These are phyloP conservation scores for Zeus faber DNA, from an alignment of 2,113 vertebrate genomes.

Conservation along the genomic window DNA sequence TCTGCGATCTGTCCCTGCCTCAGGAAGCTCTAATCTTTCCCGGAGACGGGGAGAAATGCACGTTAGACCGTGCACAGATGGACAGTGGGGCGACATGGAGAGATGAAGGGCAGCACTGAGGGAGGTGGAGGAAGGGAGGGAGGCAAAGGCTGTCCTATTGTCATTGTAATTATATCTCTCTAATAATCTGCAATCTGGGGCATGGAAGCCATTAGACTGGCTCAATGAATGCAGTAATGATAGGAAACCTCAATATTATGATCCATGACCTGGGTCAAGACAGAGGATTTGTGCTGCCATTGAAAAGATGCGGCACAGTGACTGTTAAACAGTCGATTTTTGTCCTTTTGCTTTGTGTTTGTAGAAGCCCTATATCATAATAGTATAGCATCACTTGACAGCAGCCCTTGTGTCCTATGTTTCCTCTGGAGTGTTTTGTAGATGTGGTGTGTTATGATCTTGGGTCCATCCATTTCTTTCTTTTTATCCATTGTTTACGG, in stretches of 20 bases:
- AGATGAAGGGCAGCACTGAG: slow-evolving; percentile 27
- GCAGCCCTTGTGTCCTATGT: too few relatives aligned
- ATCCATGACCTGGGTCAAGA: slow-evolving; percentile 13
- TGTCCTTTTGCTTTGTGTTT: neutral
- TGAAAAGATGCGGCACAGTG: too few relatives aligned
- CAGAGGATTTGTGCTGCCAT: slow-evolving; percentile 27
- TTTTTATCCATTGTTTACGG: too few relatives aligned
- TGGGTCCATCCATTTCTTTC: too few relatives aligned
- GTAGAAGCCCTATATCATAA: too few relatives aligned
- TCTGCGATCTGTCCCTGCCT: neutral
- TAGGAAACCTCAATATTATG: slow-evolving; percentile 15
- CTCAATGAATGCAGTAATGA: slow-evolving; percentile 13
- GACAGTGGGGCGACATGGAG: slow-evolving; percentile 13
- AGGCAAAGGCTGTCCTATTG: slow-evolving; percentile 46
- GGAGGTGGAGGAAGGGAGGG: neutral
- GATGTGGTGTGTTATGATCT: too few relatives aligned
- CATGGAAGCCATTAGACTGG: slow-evolving; percentile 31
- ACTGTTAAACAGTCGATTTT: neutral
- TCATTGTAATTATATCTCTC: slow-evolving; percentile 29
- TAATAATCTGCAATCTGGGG: slow-evolving; percentile 43
- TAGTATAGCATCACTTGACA: too few relatives aligned
- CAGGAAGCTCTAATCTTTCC: neutral
- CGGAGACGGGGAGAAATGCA: neutral
- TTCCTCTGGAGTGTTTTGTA: too few relatives aligned
- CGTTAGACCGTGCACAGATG: slow-evolving; percentile 30